Evolutionary conservation across 2,113 vertebrate species (phyloP).

Genomic region (Choloepus hoffmanni): DNA sequence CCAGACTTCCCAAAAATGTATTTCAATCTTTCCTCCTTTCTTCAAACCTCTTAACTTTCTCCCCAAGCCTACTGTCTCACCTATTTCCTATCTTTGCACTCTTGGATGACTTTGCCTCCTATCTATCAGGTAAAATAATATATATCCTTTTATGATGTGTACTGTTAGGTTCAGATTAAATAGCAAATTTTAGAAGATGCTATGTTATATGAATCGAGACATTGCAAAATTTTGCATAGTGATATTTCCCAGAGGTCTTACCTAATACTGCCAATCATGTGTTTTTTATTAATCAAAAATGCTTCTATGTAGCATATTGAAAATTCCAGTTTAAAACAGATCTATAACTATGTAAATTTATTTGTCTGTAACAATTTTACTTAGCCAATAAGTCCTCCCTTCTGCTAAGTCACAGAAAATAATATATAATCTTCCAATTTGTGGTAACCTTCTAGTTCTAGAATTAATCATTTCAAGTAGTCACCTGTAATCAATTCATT

Average conservation of each 20-base stretch:
- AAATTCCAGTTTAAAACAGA: neutral
- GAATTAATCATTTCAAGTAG: neutral
- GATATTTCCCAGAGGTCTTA: neutral
- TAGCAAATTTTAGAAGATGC: neutral
- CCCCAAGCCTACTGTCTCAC: neutral
- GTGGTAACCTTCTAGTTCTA: slow-evolving; percentile 7
- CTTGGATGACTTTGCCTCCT: neutral
- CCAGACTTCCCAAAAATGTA: neutral
- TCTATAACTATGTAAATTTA: neutral
- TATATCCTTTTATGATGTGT: no score
- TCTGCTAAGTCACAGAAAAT: neutral
- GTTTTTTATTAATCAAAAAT: neutral
- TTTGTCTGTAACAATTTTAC: neutral
- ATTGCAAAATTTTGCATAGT: neutral
- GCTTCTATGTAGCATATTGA: neutral
- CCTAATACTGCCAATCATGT: neutral
- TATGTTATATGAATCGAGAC: neutral
- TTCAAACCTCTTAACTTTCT: neutral
- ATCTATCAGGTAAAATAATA: neutral
- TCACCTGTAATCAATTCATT: neutral
- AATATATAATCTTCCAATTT: neutral
- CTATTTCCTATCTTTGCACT: neutral
- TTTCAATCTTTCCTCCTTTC: neutral
- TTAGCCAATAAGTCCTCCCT: neutral
- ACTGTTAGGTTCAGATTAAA: no score